Evolutionary conservation across 2,797 vertebrate species (phyloP).

Genomic region (Dendrocincla fuliginosa): DNA sequence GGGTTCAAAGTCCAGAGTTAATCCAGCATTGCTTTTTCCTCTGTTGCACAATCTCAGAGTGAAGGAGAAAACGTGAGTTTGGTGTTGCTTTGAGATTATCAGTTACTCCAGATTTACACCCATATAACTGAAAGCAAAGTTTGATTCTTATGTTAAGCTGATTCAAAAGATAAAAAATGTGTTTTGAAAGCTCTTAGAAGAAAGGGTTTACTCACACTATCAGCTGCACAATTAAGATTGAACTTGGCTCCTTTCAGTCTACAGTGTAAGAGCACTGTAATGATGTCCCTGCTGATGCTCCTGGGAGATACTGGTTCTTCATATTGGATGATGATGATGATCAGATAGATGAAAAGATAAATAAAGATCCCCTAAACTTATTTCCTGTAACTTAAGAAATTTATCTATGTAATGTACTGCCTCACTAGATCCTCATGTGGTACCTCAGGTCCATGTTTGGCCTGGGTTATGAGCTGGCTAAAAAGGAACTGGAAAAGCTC

Average conservation of each 20-base stretch:
- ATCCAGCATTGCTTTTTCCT: not conserved
- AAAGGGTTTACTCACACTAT: not conserved
- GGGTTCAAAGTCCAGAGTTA: not conserved
- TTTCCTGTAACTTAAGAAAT: not conserved
- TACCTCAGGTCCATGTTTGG: not conserved
- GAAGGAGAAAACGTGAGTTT: not conserved
- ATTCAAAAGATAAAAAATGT: not conserved
- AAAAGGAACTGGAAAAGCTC: not conserved
- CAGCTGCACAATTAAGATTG: not conserved
- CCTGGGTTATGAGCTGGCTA: not conserved
- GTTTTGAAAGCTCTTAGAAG: not conserved
- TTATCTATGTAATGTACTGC: not conserved
- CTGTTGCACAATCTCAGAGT: not conserved
- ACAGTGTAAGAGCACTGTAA: not conserved
- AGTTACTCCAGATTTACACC: not conserved
- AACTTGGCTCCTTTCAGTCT: not conserved
- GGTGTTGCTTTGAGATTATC: not conserved
- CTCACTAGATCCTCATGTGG: not conserved
- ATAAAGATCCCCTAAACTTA: not conserved
- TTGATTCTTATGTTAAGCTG: not conserved
- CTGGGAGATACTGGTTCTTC: not conserved
- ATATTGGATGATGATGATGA: not conserved
- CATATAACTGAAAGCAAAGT: not conserved
- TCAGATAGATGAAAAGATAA: not conserved
- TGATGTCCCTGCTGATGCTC: not conserved